These are phyloP conservation scores for Platyscapa corneri DNA, from an alignment of 1,140 invertebrate species.

Conservation along the genomic window DNA sequence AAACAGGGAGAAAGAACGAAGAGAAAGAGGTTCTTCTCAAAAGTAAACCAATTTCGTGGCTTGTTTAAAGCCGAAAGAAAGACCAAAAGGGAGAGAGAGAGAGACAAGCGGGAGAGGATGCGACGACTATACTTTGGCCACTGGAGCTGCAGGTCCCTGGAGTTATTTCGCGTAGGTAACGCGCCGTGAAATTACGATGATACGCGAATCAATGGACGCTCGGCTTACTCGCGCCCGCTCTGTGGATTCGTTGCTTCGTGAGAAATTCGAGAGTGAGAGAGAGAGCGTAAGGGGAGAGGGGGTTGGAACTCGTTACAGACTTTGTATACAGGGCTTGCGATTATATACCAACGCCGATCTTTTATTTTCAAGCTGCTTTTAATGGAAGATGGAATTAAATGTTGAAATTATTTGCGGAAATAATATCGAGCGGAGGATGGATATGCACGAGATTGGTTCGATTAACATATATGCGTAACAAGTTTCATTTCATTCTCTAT, in stretches of 20 bases:
- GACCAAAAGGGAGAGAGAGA: background rate
- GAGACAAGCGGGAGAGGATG: conserved; percentile 54
- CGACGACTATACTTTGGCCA: conserved; percentile 56
- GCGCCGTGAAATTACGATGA: conserved; percentile 75
- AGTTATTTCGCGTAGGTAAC: conserved; percentile 75
- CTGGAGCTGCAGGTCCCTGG: conserved; percentile 63
- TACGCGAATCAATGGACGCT: conserved; percentile 73
- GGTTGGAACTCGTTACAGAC: conserved; percentile 16
- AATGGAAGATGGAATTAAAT: conserved; percentile 39
- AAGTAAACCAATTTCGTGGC: conserved; percentile 75
- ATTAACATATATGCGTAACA: background rate
- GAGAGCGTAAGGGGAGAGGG: background rate
- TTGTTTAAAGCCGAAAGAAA: conserved; percentile 63
- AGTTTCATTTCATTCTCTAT: background rate
- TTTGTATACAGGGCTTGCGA: conserved; percentile 6
- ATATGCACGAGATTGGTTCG: background rate
- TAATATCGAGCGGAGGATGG: background rate
- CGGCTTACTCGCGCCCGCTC: conserved; percentile 48
- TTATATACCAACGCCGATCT: background rate
- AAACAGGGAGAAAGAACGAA: conserved; percentile 36
- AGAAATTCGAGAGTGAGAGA: conserved; percentile 54
- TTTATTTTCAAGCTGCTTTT: conserved; percentile 23
- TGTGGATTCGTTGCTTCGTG: conserved; percentile 49
- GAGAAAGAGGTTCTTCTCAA: conserved; percentile 50
- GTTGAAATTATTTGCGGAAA: conserved; percentile 9